These are phyloP conservation scores for Palythoa grandiflora DNA, from an alignment of 92 coral and sea anemone genomes.

Conservation along the genomic window DNA sequence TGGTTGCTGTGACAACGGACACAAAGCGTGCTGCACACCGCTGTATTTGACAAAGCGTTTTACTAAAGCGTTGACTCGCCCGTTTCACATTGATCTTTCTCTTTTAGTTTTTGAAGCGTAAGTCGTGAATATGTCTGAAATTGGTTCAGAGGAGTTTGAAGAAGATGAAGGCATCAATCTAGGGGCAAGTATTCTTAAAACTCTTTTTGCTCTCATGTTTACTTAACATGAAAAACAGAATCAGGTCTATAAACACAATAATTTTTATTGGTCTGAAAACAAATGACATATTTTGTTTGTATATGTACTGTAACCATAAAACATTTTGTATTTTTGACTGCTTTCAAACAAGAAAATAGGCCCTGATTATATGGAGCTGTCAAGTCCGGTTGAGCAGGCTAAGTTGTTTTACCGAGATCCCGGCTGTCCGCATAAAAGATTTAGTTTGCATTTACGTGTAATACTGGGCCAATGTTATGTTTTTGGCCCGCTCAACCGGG, in stretches of 20 bases:
- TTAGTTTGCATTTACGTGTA: too few relatives aligned
- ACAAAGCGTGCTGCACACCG: constrained; percentile 37
- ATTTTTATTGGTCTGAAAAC: constrained; percentile 27
- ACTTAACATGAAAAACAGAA: constrained; percentile 16
- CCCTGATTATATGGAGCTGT: too few relatives aligned
- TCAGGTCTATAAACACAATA: constrained; percentile 17
- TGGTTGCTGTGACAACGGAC: constrained; percentile 73
- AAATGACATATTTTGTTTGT: not conserved
- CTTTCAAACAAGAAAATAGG: too few relatives aligned
- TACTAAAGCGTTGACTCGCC: not conserved
- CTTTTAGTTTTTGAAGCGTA: not conserved
- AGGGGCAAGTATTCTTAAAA: constrained; percentile 76
- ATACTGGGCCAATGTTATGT: too few relatives aligned
- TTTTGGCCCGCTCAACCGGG: too few relatives aligned
- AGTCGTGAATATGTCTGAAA: constrained; percentile 81
- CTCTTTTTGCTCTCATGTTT: constrained; percentile 17
- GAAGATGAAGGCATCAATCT: constrained; percentile 95
- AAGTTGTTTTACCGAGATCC: too few relatives aligned
- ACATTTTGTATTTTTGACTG: not conserved
- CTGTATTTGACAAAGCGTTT: constrained; percentile 24
- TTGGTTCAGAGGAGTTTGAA: constrained; percentile 95
- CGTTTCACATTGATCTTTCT: constrained; percentile 14
- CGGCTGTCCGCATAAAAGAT: too few relatives aligned
- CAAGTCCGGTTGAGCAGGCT: too few relatives aligned
- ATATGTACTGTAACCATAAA: not conserved